Evolutionary conservation across 2,113 vertebrate genomes (phyloP).

Genomic region (Gila orcuttii): DNA sequence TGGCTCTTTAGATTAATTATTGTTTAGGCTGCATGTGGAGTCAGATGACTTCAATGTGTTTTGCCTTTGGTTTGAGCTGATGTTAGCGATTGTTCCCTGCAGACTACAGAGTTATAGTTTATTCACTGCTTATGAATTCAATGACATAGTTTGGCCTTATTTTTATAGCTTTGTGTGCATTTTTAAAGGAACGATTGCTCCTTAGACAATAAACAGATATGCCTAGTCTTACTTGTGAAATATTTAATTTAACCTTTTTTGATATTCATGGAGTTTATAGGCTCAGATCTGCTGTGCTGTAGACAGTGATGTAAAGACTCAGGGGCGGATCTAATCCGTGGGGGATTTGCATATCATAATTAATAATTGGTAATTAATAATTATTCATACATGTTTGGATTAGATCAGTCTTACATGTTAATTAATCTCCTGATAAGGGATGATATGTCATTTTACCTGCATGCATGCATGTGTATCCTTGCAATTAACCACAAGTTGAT

Average conservation of each 20-base stretch:
- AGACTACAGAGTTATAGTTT: conserved; percentile 15
- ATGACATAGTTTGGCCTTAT: neutral
- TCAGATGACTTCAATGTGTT: conserved; percentile 33
- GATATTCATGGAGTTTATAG: neutral
- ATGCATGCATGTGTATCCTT: too few species aligned
- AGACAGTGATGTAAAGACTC: too few species aligned
- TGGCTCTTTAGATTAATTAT: conserved; percentile 62
- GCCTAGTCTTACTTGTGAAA: neutral
- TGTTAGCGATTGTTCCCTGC: neutral
- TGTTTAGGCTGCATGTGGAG: conserved; percentile 35
- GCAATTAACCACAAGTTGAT: too few species aligned
- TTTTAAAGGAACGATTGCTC: neutral
- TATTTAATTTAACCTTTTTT: neutral
- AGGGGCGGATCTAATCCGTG: too few species aligned
- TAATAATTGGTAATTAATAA: too few species aligned
- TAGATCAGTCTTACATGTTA: too few species aligned
- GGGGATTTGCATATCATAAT: too few species aligned
- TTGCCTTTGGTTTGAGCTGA: neutral
- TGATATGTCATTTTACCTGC: too few species aligned
- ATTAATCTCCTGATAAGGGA: too few species aligned
- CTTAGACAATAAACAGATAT: neutral
- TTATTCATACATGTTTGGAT: too few species aligned
- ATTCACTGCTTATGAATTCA: conserved; percentile 1
- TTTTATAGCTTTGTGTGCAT: neutral
- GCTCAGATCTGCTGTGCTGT: neutral